Base-by-base conservation (phyloP, 2,797 vertebrate genomes). In the Notamacropus eugenii region DNA sequence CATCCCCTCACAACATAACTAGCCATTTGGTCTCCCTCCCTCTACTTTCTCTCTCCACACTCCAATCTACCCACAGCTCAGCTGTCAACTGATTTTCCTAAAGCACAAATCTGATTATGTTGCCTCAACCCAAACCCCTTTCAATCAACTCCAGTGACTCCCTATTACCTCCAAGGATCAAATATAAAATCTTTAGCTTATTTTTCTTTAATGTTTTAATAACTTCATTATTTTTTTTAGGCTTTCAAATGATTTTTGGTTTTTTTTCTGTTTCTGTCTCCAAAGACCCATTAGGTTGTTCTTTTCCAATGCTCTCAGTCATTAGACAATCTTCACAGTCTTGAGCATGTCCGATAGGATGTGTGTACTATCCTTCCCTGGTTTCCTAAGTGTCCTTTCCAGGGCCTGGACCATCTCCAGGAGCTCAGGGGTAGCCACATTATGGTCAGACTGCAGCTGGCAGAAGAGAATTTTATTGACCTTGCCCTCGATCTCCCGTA, bases 381-480 rank as follows among this genome's bases (percentile, higher is more conserved):
- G 97, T 90, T 96, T 98, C 95, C 93, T 96, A 93, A 99, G 98
- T 2, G 98, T 98, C 50, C 67, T 98, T 98, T 99, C 99, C 97
- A 99, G 98, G 0, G 95, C 98, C 95, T 55, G 98, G 54, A 98
- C 99, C 93, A 96, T 97, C 52, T 96, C 98, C 93, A 54, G 98
- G 96, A 98, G 98, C 96, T 98, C 98, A 0, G 62, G 0, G 0
- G 93, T 55, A 56, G 95, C 94, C 1, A 22, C 87, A 54, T 50
- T 98, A 94, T 95, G 96, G 40, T 95, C 97, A 0, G 95, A 62
- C 62, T 93, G 94, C 46, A 93, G 96, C 94, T 98, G 99, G 97
- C 99, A 99, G 93, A 99, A 99, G 1, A 99, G 98, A 93, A 99
- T 99, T 98, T 99, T 99, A 0, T 99, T 99, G 94, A 99, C 99